Evolutionary conservation across 37 sponge, comb jelly and placozoan genomes (phyloP).

Genomic region (Diacarnus erythraeanus): DNA sequence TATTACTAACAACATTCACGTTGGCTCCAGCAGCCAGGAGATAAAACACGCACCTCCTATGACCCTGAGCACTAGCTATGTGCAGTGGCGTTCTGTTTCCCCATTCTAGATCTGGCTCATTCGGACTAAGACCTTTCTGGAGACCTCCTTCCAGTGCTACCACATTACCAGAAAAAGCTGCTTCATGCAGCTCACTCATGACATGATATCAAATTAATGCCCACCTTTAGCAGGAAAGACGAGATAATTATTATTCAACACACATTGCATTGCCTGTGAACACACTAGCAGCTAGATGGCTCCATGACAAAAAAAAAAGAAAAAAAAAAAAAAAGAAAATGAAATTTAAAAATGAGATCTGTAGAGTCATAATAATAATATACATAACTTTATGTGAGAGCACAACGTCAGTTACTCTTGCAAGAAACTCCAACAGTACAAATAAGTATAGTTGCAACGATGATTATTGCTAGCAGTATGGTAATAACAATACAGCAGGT

Average conservation of each 20-base stretch:
- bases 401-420: not conserved
- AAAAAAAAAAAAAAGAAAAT: not conserved
- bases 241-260: not conserved
- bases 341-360: too few relatives aligned
- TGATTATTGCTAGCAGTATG: constrained; percentile 23
- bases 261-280: not conserved
- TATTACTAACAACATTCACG: constrained; percentile 49
- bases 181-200: constrained; percentile 77
- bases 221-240: not conserved
- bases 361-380: too few relatives aligned
- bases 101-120: constrained; percentile 73
- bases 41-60: constrained; percentile 62
- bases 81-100: constrained; percentile 89
- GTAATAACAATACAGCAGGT: constrained; percentile 25
- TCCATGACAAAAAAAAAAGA: not conserved
- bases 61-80: constrained; percentile 76
- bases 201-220: not conserved
- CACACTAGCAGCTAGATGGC: not conserved
- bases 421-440: not conserved
- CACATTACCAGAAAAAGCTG: constrained; percentile 60
- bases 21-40: constrained; percentile 73
- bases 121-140: constrained; percentile 42
- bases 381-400: not conserved
- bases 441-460: constrained; percentile 39
- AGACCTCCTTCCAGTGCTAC: constrained; percentile 37